phyloP scores from a whole-genome alignment of 2,113 vertebrate genomes.

The Octodon degus region DNA sequence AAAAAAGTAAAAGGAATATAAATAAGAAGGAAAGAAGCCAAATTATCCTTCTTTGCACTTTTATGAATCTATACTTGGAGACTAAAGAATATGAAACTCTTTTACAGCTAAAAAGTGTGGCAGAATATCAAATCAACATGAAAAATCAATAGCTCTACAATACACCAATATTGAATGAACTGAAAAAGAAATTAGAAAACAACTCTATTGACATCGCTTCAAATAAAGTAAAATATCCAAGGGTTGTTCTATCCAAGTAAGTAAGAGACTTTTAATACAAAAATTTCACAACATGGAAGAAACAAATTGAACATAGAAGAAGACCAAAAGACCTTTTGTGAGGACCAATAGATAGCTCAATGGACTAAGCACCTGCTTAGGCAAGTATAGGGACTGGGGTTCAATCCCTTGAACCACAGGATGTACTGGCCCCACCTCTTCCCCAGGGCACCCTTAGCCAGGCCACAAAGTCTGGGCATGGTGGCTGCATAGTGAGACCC shows the following conservation, averaged over 20 bases:
- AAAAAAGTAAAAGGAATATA: not conserved
- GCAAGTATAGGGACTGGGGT: too few relatives aligned
- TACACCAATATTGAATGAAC: not conserved
- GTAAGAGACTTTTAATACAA: not conserved
- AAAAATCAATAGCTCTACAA: not conserved
- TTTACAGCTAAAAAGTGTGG: not conserved
- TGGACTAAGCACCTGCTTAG: too few relatives aligned
- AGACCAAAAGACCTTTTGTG: not conserved
- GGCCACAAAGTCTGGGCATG: too few relatives aligned
- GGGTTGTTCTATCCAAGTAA: not conserved
- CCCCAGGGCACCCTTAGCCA: too few relatives aligned
- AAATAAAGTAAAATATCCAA: not conserved
- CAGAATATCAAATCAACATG: not conserved
- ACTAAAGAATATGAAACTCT: not conserved
- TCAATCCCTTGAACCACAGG: too few relatives aligned
- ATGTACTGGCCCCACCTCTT: too few relatives aligned
- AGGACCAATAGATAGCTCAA: too few relatives aligned
- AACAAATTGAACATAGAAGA: not conserved
- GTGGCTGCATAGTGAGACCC: too few relatives aligned
- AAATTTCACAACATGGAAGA: not conserved
- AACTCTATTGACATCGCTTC: not conserved
- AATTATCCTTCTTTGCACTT: not conserved
- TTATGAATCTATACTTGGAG: not conserved
- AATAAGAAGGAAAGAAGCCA: not conserved
- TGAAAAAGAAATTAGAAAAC: not conserved